Evolutionary conservation across 2,113 vertebrate genomes (phyloP), one percentile per base, ranked within the genome.

Genomic region (Loxodonta africana): DNA sequence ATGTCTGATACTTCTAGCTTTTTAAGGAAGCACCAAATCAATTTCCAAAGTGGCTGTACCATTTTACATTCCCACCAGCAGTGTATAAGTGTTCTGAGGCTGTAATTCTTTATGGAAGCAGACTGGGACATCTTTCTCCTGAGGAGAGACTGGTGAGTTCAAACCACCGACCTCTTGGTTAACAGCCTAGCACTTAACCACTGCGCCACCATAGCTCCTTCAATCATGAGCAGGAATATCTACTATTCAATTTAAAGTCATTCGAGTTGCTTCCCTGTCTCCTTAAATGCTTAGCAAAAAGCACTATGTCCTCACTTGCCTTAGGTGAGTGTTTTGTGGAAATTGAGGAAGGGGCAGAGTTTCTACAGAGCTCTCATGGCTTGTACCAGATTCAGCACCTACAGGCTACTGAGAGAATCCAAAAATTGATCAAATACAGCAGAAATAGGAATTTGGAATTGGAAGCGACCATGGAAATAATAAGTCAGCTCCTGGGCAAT

Each of bases 311-410:
- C 41, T 95, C 41, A 10, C 80, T 67, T 62, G 57, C 48, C 41
- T 82, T 60, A 57, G n/a, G 57, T 33, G 69, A 84, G 20, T 12
- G 7, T 81, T 93, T 51, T n/a, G 82, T 96, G 73, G 90, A 88
- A 93, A 85, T 15, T 25, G 65, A 86, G 51, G 69, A 51, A 87
- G 17, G 5, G 63, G 11, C 41, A 57, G 69, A n/a, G 21, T 83
- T 88, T 88, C 83, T 67, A 10, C 28, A 0, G 28, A 37, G 48
- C 65, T 28, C 83, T 63, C 11, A 0, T 25, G 77, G 63, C 71
- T 83, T 82, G 17, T 82, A 71, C 60, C 26, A 76, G 37, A 92
- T 17, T 53, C 17, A 51, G 87, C 48, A 81, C 51, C 57, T 77
- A 41, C 41, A 81, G 77, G 41, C 48, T 28, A 14, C 17, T 26